Conservation (phyloP, 2,888 invertebrate genomes). For the Acanthacorydalis orientalis region DNA sequence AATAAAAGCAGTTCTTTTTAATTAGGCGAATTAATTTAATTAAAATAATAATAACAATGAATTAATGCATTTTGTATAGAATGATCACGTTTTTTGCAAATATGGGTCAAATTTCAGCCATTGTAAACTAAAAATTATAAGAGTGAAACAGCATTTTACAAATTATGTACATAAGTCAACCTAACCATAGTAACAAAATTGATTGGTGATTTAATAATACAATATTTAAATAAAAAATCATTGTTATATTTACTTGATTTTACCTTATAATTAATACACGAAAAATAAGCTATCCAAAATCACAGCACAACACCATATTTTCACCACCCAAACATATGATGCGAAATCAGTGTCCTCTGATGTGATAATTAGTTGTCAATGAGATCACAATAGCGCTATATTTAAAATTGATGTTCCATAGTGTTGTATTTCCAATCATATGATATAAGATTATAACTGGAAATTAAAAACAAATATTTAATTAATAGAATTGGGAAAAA, state of each 20-base stretch:
- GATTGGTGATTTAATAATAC: neutral
- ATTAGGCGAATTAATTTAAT: no score
- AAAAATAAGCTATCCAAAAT: slow-evolving; percentile 6
- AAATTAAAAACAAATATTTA: no score
- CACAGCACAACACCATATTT: slow-evolving; percentile 21
- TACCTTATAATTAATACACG: slow-evolving; percentile 4
- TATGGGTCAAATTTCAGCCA: slow-evolving; percentile 33
- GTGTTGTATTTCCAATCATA: neutral
- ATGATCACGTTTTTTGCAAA: slow-evolving; percentile 14
- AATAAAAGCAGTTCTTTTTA: no score
- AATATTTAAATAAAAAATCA: neutral
- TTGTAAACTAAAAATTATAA: slow-evolving; percentile 23
- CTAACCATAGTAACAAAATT: neutral
- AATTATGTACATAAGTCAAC: slow-evolving; percentile 8
- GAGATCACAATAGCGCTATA: slow-evolving; percentile 1
- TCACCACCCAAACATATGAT: slow-evolving; percentile 29
- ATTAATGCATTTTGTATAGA: neutral
- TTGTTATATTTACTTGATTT: neutral
- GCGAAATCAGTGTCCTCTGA: neutral
- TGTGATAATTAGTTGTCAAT: neutral
- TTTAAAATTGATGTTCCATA: neutral
- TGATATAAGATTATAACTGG: no score
- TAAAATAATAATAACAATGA: no score
- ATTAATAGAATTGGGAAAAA: no score
- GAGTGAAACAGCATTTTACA: slow-evolving; percentile 22